These are phyloP conservation scores for Danaus plexippus DNA, from an alignment of 1,140 invertebrate species.

Conservation along the genomic window DNA sequence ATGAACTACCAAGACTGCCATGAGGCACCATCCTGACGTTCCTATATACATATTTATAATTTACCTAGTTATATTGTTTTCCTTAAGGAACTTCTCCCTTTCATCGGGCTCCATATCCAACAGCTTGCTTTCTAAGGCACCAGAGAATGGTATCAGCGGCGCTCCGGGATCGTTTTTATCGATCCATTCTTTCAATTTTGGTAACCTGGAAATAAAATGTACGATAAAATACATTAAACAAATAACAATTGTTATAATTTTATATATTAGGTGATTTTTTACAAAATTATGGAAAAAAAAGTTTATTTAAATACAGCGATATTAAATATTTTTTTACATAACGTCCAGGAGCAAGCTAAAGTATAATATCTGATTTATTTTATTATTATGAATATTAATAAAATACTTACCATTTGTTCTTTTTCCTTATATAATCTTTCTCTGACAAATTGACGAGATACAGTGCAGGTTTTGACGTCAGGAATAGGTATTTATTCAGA, in stretches of 20 bases:
- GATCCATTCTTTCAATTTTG: constrained; percentile 99
- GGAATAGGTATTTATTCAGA: constrained; percentile 95
- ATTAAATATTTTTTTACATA: too few relatives aligned
- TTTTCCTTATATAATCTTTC: constrained; percentile 98
- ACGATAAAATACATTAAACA: too few relatives aligned
- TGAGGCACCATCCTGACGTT: too few relatives aligned
- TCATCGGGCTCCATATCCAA: constrained; percentile 90
- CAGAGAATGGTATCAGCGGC: constrained; percentile 95
- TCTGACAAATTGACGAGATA: constrained; percentile 98
- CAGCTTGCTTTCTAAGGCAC: constrained; percentile 89
- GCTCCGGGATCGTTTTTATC: constrained; percentile 97
- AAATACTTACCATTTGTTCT: constrained; percentile 92
- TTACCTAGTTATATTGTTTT: constrained; percentile 85
- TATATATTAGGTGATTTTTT: too few relatives aligned
- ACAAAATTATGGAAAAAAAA: too few relatives aligned
- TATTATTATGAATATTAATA: constrained; percentile 1
- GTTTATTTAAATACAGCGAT: too few relatives aligned
- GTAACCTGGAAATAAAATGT: constrained; percentile 77
- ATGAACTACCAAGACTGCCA: too few relatives aligned
- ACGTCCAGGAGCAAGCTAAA: too few relatives aligned
- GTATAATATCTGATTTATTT: too few relatives aligned
- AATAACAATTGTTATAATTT: too few relatives aligned
- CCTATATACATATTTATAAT: too few relatives aligned
- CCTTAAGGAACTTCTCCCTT: constrained; percentile 82
- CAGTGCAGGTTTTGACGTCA: constrained; percentile 98